Evolutionary conservation across 2,888 invertebrate species (phyloP), one percentile per base, ranked within the genome.

Genomic region (Eristalis intricaria): DNA sequence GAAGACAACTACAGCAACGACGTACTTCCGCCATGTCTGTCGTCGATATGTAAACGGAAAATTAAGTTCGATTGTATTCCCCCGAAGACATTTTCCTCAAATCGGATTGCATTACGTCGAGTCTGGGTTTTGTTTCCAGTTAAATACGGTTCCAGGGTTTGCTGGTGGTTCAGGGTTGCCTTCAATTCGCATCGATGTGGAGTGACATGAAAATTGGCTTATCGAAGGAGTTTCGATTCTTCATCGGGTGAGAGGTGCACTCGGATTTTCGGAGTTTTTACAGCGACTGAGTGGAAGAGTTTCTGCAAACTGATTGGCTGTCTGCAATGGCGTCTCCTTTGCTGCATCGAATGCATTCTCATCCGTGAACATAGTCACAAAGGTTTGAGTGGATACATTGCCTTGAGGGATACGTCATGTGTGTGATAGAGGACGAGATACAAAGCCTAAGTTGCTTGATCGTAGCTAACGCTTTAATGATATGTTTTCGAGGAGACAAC

Each of bases 31-130:
- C 26, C 71, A 43, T 40, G 29, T 19, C 23, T 11, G 26, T 15
- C 26, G 61, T 56, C 56, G 29, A 32, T 10, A 56, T 69, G 69
- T 19, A 60, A 61, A 60, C 40, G 26, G 71, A 43, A 71, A 71
- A 71, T 61, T 26, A 71, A 71, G 40, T 61, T 40, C 40, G 71
- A 40, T 58, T 70, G 35, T 29, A 35, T 60, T 70, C n/a, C 32
- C 26, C 23, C 13, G 40, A 26, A 61, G 38, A 8, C 26, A n/a
- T 23, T 26, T 56, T 69, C 5, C 19, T 22, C 38, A 19, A 38
- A 35, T 35, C 19, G 11, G 65, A 65, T 65, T 65, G 65, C 32
- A 32, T 65, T 38, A 38, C 38, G 35, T 65, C 29, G 32, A 38
- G 65, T 19, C 22, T 7, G 15, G 63, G 32, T 38, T 65, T 65